phyloP scores from a whole-genome alignment of 2,797 vertebrate species.

The Tolypeutes matacus region DNA sequence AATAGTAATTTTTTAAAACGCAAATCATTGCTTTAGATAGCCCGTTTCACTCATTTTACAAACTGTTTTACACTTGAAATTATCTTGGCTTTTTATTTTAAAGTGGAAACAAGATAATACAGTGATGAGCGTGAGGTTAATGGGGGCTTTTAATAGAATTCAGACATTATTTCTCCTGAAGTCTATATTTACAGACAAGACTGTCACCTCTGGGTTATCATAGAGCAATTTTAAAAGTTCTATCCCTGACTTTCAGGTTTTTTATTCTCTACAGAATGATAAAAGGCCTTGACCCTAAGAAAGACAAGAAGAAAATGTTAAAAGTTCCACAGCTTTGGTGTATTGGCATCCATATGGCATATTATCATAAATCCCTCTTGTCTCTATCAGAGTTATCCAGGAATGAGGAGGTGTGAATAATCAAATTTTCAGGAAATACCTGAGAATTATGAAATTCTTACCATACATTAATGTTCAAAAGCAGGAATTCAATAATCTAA shows the following conservation, averaged over 20 bases:
- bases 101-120: neutral
- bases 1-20: constrained; percentile 39
- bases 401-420: constrained; percentile 15
- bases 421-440: constrained; percentile 9
- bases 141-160: neutral
- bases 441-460: constrained; percentile 36
- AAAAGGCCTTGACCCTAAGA: neutral
- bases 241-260: neutral
- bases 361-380: neutral
- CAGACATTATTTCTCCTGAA: neutral
- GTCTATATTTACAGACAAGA: neutral
- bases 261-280: neutral
- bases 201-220: neutral
- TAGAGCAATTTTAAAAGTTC: neutral
- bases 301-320: neutral
- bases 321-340: neutral
- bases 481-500: constrained; percentile 44
- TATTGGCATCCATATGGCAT: neutral
- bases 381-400: neutral
- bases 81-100: constrained; percentile 47
- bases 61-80: constrained; percentile 28
- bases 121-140: neutral
- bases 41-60: neutral
- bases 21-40: constrained; percentile 4
- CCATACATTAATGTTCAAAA: constrained; percentile 11